Base-by-base conservation (phyloP, 2,797 vertebrate species). In the Rhinichthys osculus region DNA sequence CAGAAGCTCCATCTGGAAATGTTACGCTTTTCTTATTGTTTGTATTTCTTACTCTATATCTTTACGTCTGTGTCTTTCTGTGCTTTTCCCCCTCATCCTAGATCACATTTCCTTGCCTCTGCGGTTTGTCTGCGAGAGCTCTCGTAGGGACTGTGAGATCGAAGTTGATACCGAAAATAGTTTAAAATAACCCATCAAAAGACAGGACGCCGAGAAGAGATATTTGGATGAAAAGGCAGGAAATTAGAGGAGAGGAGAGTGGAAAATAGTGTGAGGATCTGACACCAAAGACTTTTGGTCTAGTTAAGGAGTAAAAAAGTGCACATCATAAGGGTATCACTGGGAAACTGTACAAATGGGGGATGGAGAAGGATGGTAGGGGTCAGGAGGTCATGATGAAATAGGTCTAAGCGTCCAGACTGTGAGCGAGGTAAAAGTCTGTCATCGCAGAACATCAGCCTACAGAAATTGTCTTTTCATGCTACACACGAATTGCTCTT, bases 1-100 rank as follows among this genome's bases (percentile, higher is more conserved):
- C 54, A 90, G 89, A 84, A 90, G 87, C 91, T 92, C 90, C 92
- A 92, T 93, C 92, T 94, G 93, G 91, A 93, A 93, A 87, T 90
- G 85, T 89, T 93, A 89, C 82, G 88, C 85, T 85, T 66, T 59
- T 52, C n/a, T 69, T 6, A 76, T 69, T 87, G 86, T 90, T 85
- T 80, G 42, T 57, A 85, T 42, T 57, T 54, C 73, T 70, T n/a
- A 54, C 73, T 77, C 62, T 70, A 84, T 70, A 70, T 84, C 50
- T 78, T 78, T 6, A 69, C 3, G n/a, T 69, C 73, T 67, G 38
- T 83, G 21, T 67, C 44, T 78, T 67, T 84, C 19, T 78, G n/a
- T 77, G 44, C 23, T 54, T 87, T 91, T 86, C 86, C 74, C 85
- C 88, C 85, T 72, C 70, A 38, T 89, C 83, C 90, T 82, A 3